Conservation (phyloP, 2,888 invertebrate genomes). For the Agrilus biguttatus region DNA sequence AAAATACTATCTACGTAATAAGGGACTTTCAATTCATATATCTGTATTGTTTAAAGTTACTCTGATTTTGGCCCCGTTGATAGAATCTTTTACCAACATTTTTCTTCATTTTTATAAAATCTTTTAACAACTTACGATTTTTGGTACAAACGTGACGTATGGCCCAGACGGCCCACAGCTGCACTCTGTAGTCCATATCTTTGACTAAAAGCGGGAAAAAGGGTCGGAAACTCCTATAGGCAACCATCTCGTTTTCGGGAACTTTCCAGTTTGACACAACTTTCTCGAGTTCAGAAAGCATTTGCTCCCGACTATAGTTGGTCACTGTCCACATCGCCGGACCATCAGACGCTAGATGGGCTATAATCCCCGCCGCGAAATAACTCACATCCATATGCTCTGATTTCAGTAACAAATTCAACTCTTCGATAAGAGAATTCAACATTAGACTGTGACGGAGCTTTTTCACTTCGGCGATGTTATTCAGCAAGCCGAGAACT, state of each 20-base stretch:
- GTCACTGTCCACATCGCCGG: slow-evolving; percentile 35
- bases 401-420: slow-evolving; percentile 30
- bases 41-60: too few species aligned
- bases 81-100: background rate
- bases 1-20: too few species aligned
- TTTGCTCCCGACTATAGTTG: slow-evolving; percentile 19
- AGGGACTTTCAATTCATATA: too few species aligned
- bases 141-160: slow-evolving; percentile 65
- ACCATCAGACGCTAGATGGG: slow-evolving; percentile 49
- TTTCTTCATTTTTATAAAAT: background rate
- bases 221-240: slow-evolving; percentile 55
- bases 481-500: slow-evolving; percentile 57
- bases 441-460: slow-evolving; percentile 27
- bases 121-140: slow-evolving; percentile 38
- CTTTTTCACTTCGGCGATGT: slow-evolving; percentile 55
- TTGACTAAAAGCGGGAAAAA: slow-evolving; percentile 50
- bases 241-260: slow-evolving; percentile 62
- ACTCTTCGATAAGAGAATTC: slow-evolving; percentile 16
- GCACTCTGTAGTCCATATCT: slow-evolving; percentile 46
- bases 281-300: slow-evolving; percentile 37
- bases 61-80: too few species aligned
- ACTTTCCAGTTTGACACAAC: slow-evolving; percentile 51
- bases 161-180: slow-evolving; percentile 68
- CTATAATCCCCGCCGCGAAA: slow-evolving; percentile 60
- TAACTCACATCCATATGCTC: slow-evolving; percentile 54